Base-by-base conservation (phyloP, 2,113 vertebrate species). In the Nicator chloris region DNA sequence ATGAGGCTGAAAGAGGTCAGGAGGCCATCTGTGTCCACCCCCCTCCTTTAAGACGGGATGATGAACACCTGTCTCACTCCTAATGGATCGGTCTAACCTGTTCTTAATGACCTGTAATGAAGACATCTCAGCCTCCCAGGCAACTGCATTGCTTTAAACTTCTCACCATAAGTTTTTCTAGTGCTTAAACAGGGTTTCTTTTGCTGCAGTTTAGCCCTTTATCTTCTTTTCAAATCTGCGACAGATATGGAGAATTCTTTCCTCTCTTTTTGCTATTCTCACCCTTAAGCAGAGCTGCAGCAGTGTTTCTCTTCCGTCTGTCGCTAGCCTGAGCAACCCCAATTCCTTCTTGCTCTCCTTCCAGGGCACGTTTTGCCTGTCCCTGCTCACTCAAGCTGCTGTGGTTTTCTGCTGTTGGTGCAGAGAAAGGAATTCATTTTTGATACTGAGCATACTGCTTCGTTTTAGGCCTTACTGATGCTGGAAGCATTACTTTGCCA, bases 51-150 rank as follows among this genome's bases (percentile, higher is more conserved):
- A 93, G 80, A 75, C 56, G 66, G 90, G 82, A 73, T 69, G 79
- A 88, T 86, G 88, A 86, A 50, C 90, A 70, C 88, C 71, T 77
- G 45, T 90, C 82, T 92, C 75, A 65, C 45, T 82, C 50, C 72
- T 73, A 63, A 93, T 53, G 72, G 71, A 5, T 93, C 30, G 60
- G 92, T 92, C 94, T 94, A 94, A 97, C 95, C 95, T 92, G 95
- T 94, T 97, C 60, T 61, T 61, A 90, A 92, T 63, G 66, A 86
- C 63, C 18, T 81, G 75, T 47, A 78, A 65, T 90, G 90, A 88
- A 90, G 82, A 72, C 95, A 70, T 60, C 75, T 28, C 90, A 50
- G 85, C 68, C 63, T 95, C 57, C 42, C 71, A 59, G 84, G 42
- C 66, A 78, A 17, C 77, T 60, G 17, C 70, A 7, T 47, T 53